Evolutionary conservation across 2,888 invertebrate species (phyloP).

Genomic region (Anorthoa munda): DNA sequence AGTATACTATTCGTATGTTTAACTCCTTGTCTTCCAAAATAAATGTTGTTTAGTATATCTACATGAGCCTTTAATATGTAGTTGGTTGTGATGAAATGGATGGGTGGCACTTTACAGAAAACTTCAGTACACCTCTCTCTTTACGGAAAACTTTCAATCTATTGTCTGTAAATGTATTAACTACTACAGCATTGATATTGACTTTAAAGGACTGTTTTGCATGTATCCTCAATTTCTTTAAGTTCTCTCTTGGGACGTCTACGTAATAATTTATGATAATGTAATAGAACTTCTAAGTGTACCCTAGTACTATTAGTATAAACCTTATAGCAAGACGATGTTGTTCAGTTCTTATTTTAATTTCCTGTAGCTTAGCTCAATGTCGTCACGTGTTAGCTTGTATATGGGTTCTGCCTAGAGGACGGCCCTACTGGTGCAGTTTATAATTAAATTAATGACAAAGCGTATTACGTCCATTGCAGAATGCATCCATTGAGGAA

Average conservation of each 20-base stretch:
- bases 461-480: conserved; percentile 88
- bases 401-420: conserved; percentile 69
- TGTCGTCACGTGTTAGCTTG: conserved; percentile 86
- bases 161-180: conserved; percentile 59
- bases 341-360: conserved; percentile 71
- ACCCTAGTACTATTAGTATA: conserved; percentile 68
- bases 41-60: conserved; percentile 88
- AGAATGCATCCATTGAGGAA: conserved; percentile 87
- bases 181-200: conserved; percentile 52
- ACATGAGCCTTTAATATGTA: conserved; percentile 78
- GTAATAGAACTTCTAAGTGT: conserved; percentile 70
- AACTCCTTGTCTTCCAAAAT: conserved; percentile 89
- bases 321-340: conserved; percentile 65
- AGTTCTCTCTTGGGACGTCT: conserved; percentile 66
- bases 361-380: conserved; percentile 82
- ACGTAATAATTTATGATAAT: conserved; percentile 57
- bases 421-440: conserved; percentile 64
- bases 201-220: conserved; percentile 74
- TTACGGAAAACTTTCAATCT: conserved; percentile 65
- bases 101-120: conserved; percentile 75
- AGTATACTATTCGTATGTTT: conserved; percentile 78
- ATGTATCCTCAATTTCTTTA: conserved; percentile 78
- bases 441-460: conserved; percentile 77
- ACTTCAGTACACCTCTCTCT: conserved; percentile 71
- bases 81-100: conserved; percentile 75